These are phyloP conservation scores for Bibio marci DNA, from an alignment of 2,888 invertebrate species.

Conservation along the genomic window DNA sequence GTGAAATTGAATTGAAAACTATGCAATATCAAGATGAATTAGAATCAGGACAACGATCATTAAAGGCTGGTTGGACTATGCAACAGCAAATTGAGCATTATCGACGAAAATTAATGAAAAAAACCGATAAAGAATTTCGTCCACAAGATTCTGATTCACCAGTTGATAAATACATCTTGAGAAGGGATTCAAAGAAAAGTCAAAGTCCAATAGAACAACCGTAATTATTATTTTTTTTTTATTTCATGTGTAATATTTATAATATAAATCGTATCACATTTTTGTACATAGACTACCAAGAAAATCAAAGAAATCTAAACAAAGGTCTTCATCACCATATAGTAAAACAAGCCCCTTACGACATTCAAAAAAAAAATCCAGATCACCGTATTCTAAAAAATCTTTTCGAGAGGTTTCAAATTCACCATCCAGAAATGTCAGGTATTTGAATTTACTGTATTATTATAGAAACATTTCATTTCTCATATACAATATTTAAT, in stretches of 20 bases:
- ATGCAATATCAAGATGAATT: conserved; percentile 92
- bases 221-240: not conserved
- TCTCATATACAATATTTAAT: not conserved
- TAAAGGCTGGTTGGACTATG: conserved; percentile 57
- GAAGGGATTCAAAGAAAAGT: conserved; percentile 13
- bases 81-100: conserved; percentile 80
- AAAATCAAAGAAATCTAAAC: conserved; percentile 15
- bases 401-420: conserved; percentile 15
- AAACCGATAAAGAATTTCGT: conserved; percentile 10
- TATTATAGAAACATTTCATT: too few species aligned
- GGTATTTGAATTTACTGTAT: too few species aligned
- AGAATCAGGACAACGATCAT: conserved; percentile 62
- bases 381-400: conserved; percentile 28
- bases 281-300: too few species aligned
- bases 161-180: conserved; percentile 8
- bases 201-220: conserved; percentile 13
- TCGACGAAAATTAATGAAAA: conserved; percentile 70
- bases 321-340: conserved; percentile 19
- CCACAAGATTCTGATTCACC: conserved; percentile 8
- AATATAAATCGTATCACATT: conserved; percentile 6
- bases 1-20: conserved; percentile 91
- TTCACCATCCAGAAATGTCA: conserved; percentile 15
- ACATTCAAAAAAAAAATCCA: conserved; percentile 28
- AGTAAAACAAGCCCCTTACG: conserved; percentile 20
- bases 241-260: not conserved